A percentile compares a stretch with the other conserved stretches of the same genome.
These are phyloP conservation scores for Spicauda simplicius DNA, from an alignment of 2,888 invertebrate genomes.

Conservation along the genomic window DNA sequence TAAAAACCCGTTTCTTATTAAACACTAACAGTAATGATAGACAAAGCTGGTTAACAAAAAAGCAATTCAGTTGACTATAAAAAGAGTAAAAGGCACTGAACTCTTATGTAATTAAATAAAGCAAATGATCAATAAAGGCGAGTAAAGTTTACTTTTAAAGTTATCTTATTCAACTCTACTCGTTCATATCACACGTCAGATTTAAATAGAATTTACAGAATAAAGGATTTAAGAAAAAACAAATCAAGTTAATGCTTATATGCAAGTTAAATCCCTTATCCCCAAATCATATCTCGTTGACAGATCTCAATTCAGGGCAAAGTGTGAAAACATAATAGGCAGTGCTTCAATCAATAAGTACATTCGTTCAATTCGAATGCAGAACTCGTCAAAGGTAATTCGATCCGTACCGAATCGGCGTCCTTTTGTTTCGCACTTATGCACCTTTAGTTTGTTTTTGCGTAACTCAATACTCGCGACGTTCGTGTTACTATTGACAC, in stretches of 20 bases:
- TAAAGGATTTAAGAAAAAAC: no score
- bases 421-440: constrained; percentile 82
- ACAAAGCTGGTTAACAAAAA: no score
- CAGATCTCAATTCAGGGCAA: constrained; percentile 23
- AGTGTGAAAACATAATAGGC: constrained; percentile 42
- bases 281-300: constrained; percentile 13
- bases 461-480: constrained; percentile 73
- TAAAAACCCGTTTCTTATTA: no score
- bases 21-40: no score
- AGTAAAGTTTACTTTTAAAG: no score
- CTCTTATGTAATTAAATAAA: no score
- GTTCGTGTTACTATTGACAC: constrained; percentile 81
- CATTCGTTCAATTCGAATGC: constrained; percentile 68
- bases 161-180: no score
- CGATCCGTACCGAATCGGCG: constrained; percentile 69
- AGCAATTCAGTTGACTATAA: no score
- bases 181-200: no score
- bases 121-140: no score
- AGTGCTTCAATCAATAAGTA: constrained; percentile 55
- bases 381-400: constrained; percentile 79
- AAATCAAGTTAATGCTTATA: background rate
- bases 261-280: background rate
- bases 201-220: no score
- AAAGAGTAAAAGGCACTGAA: no score
- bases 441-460: constrained; percentile 78